Evolutionary conservation across 2,797 vertebrate genomes (phyloP).

Genomic region (Prunella strophiata): DNA sequence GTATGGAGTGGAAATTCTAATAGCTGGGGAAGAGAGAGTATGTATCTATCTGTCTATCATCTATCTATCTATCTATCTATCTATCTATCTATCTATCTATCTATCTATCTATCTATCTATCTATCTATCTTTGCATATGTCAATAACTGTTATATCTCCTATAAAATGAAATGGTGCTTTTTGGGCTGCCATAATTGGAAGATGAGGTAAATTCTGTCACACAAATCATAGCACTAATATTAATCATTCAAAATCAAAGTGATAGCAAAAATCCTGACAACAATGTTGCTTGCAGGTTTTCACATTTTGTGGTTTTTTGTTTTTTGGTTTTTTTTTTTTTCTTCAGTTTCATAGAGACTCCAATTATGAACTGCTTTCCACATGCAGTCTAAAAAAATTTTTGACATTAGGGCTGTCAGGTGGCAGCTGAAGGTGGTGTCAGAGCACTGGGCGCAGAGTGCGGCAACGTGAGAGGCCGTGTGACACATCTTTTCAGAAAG

Average conservation of each 20-base stretch:
- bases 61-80: not conserved
- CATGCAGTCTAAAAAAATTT: conserved; percentile 21
- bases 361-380: conserved; percentile 30
- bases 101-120: not conserved
- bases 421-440: conserved; percentile 32
- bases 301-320: not conserved
- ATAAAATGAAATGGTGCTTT: not conserved
- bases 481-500: conserved; percentile 28
- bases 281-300: not conserved
- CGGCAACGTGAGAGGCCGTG: not conserved
- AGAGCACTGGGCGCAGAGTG: not conserved
- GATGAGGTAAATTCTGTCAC: not conserved
- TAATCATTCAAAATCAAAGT: not conserved
- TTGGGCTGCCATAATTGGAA: not conserved
- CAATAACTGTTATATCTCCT: not conserved
- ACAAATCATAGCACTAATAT: not conserved
- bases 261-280: not conserved
- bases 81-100: not conserved
- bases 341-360: not conserved
- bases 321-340: not conserved
- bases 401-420: conserved; percentile 39
- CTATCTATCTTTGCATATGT: not conserved
- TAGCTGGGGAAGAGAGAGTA: not conserved
- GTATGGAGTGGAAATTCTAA: not conserved
- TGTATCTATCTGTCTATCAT: not conserved